phyloP scores from a whole-genome alignment of 2,888 invertebrate genomes.

The Muschampia plurimacula region DNA sequence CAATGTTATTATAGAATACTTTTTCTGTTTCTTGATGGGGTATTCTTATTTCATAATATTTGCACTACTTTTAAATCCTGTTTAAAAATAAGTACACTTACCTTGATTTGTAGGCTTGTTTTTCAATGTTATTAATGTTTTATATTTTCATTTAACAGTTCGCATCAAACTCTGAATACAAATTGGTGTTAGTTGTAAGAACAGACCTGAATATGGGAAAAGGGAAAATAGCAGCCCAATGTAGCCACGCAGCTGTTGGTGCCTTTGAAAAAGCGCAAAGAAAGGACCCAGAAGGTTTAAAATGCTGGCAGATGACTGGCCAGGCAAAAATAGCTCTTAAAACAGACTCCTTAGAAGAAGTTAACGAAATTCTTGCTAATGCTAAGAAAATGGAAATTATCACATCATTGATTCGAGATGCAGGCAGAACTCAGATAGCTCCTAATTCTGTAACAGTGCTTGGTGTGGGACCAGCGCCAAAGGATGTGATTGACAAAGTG shows the following conservation, averaged over 20 bases:
- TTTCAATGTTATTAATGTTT: not conserved
- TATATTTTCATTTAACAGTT: conserved; percentile 61
- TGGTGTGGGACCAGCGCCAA: conserved; percentile 96
- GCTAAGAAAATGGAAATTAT: conserved; percentile 90
- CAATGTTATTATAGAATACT: not conserved
- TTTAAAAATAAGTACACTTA: not conserved
- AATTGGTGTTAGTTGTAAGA: conserved; percentile 94
- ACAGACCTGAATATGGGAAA: conserved; percentile 97
- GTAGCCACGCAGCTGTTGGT: conserved; percentile 96
- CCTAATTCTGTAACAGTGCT: conserved; percentile 95
- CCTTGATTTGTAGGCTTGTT: not conserved
- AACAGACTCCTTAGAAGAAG: conserved; percentile 90
- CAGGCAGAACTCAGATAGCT: conserved; percentile 97
- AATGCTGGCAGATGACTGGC: conserved; percentile 87
- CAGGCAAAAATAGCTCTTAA: conserved; percentile 96
- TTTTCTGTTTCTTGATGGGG: no score
- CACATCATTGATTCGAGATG: conserved; percentile 93
- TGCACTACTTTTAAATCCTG: no score
- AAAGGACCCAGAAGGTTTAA: conserved; percentile 86
- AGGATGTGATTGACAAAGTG: conserved; percentile 90
- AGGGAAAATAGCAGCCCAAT: conserved; percentile 97
- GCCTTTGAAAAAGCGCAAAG: conserved; percentile 90
- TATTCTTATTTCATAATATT: no score
- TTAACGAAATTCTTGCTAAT: conserved; percentile 88
- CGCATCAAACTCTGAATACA: conserved; percentile 86